phyloP scores from a whole-genome alignment of 2,888 invertebrate species.

The Lochmaea capreae region DNA sequence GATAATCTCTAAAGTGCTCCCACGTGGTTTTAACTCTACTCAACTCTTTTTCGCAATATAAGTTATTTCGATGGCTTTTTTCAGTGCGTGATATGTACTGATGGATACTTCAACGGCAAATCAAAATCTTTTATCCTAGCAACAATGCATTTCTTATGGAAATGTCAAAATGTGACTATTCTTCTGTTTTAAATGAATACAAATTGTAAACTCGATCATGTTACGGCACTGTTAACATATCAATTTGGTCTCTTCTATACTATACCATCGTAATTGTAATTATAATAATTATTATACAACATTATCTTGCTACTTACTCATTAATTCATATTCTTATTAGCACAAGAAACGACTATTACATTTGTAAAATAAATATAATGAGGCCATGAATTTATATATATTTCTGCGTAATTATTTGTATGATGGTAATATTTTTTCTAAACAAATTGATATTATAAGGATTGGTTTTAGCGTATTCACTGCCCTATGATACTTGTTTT shows the following conservation, averaged over 20 bases:
- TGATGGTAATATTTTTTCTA: neutral
- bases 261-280: constrained; percentile 11
- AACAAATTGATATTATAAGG: neutral
- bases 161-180: too few species aligned
- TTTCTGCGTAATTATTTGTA: constrained; percentile 10
- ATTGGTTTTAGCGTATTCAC: neutral
- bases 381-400: constrained; percentile 31
- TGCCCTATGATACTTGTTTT: neutral
- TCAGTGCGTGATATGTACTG: too few species aligned
- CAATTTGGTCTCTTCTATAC: neutral
- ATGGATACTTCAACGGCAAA: too few species aligned
- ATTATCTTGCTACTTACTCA: constrained; percentile 26
- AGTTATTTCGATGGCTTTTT: too few species aligned
- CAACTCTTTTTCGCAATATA: too few species aligned
- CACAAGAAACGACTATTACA: constrained; percentile 33
- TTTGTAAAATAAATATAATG: constrained; percentile 33
- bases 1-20: too few species aligned
- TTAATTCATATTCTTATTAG: constrained; percentile 35
- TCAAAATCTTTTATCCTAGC: too few species aligned
- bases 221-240: neutral
- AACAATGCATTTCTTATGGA: too few species aligned
- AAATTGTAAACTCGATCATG: neutral
- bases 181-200: too few species aligned
- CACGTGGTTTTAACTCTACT: too few species aligned
- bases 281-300: constrained; percentile 22